Conservation (phyloP, 2,888 invertebrate genomes). For the Melieria crassipennis region DNA sequence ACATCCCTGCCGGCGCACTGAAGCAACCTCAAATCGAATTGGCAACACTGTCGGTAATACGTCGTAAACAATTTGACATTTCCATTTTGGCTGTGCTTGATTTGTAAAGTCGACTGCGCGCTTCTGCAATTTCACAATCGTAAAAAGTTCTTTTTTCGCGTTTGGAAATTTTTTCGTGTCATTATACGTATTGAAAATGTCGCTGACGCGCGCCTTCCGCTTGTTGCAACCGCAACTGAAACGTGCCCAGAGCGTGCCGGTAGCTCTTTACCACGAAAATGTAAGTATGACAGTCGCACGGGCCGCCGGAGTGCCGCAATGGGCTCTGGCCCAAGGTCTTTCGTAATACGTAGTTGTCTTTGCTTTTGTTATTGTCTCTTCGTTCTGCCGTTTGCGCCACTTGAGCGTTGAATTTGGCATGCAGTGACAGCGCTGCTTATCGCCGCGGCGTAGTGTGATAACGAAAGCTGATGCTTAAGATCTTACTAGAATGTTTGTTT, state of each 20-base stretch:
- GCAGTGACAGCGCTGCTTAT: background rate
- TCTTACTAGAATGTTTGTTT: background rate
- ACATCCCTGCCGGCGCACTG: background rate
- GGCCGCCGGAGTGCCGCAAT: background rate
- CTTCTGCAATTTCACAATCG: too few species aligned
- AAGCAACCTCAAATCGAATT: too few species aligned
- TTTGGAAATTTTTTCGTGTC: background rate
- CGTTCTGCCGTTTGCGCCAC: too few species aligned
- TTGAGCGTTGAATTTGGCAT: too few species aligned
- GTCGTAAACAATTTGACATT: slow-evolving; percentile 2
- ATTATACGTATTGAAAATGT: slow-evolving; percentile 42
- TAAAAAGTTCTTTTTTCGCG: background rate
- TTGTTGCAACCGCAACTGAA: slow-evolving; percentile 56
- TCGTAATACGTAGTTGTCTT: background rate
- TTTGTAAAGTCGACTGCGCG: too few species aligned
- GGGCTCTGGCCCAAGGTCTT: background rate
- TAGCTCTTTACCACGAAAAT: slow-evolving; percentile 78
- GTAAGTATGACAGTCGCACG: slow-evolving; percentile 66
- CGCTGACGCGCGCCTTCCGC: slow-evolving; percentile 56
- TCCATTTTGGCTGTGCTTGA: background rate
- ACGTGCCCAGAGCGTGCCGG: slow-evolving; percentile 67
- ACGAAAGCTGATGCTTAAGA: background rate
- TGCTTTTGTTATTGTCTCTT: background rate
- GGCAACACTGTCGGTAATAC: background rate
- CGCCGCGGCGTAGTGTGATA: background rate